Percentiles rank a stretch among this genome's conserved stretches.
These are phyloP conservation scores for Grammomys surdaster DNA, from an alignment of 2,113 vertebrate species.

Conservation along the genomic window DNA sequence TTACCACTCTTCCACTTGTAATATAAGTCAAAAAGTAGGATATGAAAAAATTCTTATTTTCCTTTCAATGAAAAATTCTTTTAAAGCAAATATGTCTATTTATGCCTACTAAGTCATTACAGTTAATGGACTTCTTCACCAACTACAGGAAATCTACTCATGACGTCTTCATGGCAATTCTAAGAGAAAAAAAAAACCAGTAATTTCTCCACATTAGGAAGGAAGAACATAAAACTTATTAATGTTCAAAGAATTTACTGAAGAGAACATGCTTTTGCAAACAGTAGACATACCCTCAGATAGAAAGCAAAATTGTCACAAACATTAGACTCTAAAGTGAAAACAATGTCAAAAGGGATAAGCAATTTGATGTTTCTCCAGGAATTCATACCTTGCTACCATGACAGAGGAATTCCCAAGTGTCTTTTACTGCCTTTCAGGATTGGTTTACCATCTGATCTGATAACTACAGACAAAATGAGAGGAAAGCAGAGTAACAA, in stretches of 20 bases:
- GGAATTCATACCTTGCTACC: not conserved
- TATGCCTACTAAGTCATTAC: not conserved
- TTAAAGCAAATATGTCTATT: not conserved
- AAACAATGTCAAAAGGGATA: not conserved
- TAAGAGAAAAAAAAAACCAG: not conserved
- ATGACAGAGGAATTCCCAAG: not conserved
- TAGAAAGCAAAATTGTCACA: not conserved
- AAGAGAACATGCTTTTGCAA: not conserved
- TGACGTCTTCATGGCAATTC: not conserved
- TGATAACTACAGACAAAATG: conserved; percentile 56
- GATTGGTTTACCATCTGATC: conserved; percentile 40
- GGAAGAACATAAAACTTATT: not conserved
- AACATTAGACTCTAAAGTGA: not conserved
- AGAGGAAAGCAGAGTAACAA: conserved; percentile 38
- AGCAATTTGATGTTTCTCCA: not conserved
- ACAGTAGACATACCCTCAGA: not conserved
- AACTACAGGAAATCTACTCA: not conserved
- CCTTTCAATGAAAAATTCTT: not conserved
- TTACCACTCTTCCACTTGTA: not conserved
- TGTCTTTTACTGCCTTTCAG: conserved; percentile 49
- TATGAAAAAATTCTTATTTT: not conserved
- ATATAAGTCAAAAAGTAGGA: conserved; percentile 22
- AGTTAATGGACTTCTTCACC: not conserved
- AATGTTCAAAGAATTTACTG: not conserved
- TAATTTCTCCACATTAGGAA: not conserved